phyloP scores from a whole-genome alignment of 2,888 invertebrate genomes.

The Apamea monoglypha region DNA sequence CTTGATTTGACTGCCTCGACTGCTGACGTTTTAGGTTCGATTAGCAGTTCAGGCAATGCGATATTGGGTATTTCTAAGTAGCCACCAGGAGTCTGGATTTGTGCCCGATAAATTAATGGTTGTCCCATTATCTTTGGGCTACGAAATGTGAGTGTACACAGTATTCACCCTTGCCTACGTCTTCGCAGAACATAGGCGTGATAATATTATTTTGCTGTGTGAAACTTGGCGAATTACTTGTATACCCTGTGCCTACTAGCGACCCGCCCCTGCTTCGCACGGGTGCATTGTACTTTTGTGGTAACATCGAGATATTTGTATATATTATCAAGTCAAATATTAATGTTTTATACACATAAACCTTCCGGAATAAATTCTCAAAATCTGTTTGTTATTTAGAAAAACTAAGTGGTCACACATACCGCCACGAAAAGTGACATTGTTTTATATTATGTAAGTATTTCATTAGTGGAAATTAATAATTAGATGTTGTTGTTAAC shows the following conservation, averaged over 20 bases:
- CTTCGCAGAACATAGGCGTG: neutral
- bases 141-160: neutral
- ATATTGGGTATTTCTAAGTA: neutral
- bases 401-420: neutral
- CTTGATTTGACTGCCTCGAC: too few relatives aligned
- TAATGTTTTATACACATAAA: neutral
- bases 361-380: neutral
- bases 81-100: neutral
- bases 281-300: neutral
- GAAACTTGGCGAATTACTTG: neutral
- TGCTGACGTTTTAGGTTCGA: neutral
- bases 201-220: neutral
- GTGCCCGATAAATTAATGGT: neutral
- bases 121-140: neutral
- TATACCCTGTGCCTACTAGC: neutral
- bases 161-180: neutral
- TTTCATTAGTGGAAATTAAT: neutral
- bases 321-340: neutral
- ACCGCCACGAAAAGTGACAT: neutral
- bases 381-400: neutral
- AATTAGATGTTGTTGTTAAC: neutral
- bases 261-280: neutral
- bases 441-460: neutral
- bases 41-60: neutral
- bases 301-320: neutral